Evolutionary conservation across 1,140 invertebrate species (phyloP).

Genomic region (Druon quercuslanigerum): DNA sequence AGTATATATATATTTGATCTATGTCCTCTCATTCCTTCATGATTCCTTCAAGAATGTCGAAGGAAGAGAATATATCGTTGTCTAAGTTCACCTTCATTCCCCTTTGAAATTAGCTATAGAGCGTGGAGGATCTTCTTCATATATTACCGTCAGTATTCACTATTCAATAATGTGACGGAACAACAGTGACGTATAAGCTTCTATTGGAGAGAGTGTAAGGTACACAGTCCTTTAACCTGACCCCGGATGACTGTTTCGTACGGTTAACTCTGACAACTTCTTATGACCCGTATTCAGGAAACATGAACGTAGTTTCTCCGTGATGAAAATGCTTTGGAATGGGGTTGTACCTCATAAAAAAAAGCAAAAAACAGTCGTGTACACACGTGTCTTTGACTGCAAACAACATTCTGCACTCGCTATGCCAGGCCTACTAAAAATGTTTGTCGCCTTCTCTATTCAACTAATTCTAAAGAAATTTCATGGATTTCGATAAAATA

Average conservation of each 20-base stretch:
- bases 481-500: too few species aligned
- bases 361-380: background rate
- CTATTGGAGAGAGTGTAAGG: too few species aligned
- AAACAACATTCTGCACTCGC: constrained; percentile 13
- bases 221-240: background rate
- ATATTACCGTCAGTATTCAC: constrained; percentile 7
- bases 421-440: background rate
- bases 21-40: constrained; percentile 1
- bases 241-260: constrained; percentile 26
- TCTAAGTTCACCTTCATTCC: constrained; percentile 20
- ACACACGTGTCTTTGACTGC: constrained; percentile 14
- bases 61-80: constrained; percentile 8
- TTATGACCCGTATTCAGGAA: constrained; percentile 29
- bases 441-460: too few species aligned
- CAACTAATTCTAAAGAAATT: too few species aligned
- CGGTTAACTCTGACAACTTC: constrained; percentile 7
- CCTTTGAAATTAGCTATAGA: background rate
- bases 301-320: constrained; percentile 19
- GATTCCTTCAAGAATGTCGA: background rate
- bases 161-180: constrained; percentile 16
- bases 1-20: too few species aligned
- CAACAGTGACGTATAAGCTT: constrained; percentile 19
- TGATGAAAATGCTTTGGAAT: constrained; percentile 21
- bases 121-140: constrained; percentile 1
- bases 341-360: constrained; percentile 25